Evolutionary conservation across 2,113 vertebrate species (phyloP).

Genomic region (Phrynocephalus versicolor): DNA sequence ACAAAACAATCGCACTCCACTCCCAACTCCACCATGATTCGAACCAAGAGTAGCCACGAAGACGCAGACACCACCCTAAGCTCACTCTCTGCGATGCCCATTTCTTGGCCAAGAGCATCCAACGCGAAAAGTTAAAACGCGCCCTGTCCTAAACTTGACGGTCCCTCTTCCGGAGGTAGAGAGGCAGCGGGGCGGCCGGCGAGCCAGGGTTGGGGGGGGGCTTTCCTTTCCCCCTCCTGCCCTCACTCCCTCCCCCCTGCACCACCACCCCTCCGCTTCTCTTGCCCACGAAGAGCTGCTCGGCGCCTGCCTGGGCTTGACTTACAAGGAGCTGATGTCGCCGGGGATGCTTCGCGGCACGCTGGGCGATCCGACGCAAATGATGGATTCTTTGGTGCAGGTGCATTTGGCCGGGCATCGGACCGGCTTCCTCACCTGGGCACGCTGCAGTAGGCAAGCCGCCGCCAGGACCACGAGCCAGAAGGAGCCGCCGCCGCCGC

Average conservation of each 20-base stretch:
- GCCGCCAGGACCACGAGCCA: slow-evolving; percentile 52
- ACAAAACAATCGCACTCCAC: background rate
- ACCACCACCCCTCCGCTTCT: background rate
- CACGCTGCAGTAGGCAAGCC: slow-evolving; percentile 57
- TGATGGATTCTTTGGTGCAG: slow-evolving; percentile 93
- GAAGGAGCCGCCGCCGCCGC: slow-evolving; percentile 25
- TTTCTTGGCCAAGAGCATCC: background rate
- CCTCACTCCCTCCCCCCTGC: background rate
- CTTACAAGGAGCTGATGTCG: slow-evolving; percentile 93
- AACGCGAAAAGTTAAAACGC: background rate
- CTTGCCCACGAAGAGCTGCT: background rate
- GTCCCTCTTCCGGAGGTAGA: too few species aligned
- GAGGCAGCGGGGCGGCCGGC: too few species aligned
- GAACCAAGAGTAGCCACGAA: too few species aligned
- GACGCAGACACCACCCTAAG: background rate
- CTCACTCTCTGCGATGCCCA: too few species aligned
- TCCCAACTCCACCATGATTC: background rate
- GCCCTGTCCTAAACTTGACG: too few species aligned
- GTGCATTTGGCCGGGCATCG: slow-evolving; percentile 89
- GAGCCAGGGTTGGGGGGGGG: background rate
- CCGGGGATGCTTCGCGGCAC: slow-evolving; percentile 82
- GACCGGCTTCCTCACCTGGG: slow-evolving; percentile 73
- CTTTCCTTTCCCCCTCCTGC: slow-evolving; percentile 18
- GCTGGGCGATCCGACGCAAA: slow-evolving; percentile 90
- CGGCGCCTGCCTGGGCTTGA: slow-evolving; percentile 29